Base-by-base conservation (phyloP, 2,113 vertebrate genomes). In the Panthera leo region DNA sequence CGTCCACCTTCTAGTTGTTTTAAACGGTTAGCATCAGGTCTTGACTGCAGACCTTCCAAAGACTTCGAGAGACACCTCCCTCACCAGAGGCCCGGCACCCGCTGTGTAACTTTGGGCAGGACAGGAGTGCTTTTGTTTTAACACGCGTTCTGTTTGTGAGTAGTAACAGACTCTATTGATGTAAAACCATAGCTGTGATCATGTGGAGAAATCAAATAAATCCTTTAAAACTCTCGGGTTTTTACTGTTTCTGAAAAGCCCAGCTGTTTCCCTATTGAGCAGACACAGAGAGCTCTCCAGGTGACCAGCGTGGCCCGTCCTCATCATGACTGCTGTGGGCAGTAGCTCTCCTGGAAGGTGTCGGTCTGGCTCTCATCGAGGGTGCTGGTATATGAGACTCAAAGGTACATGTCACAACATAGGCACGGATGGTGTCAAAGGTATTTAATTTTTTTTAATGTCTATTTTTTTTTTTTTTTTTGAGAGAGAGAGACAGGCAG, bases 131-230 rank as follows among this genome's bases (percentile, higher is more conserved):
- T 99, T 99, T 99, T 99, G 99, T 99, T 99, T 99, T 98, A 99
- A 98, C 99, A 99, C 99, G 98, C 99, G 99, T 99, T 99, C 98
- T 99, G 99, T 99, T 99, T 99, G 99, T 99, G 99, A 99, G 99
- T 99, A 99, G 99, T 99, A 98, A 99, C 98, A 98, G 99, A 98
- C 98, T 98, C 99, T 99, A 98, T 99, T 97, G 98, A 99, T 99
- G 99, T 99, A 99, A 99, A 99, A 99, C 98, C 99, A 99, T 99
- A 99, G 99, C 99, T 99, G 99, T 99, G 99, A 99, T 99, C 97
- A 99, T 99, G 99, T 99, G 99, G 99, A 99, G 98, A 99, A 99
- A 98, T 98, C 99, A 98, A 99, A 99, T 99, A 99, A 99, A 99
- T 98, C 85, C 98, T 99, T 99, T 98, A 98, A 98, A 99, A 99